phyloP scores from a whole-genome alignment of 2,113 vertebrate species.

The Mesocricetus auratus region DNA sequence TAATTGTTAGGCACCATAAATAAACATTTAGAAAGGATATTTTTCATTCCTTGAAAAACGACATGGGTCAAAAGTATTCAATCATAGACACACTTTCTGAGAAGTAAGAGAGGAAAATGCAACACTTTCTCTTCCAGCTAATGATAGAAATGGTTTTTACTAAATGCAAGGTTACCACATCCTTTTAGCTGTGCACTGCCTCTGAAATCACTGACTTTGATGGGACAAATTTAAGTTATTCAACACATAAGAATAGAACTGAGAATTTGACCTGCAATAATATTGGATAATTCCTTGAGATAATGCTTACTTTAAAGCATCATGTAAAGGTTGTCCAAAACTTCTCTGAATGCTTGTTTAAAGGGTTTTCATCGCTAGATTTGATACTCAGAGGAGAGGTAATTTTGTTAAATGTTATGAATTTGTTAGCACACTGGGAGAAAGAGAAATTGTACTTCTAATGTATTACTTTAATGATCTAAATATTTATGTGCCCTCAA shows the following conservation, averaged over 20 bases:
- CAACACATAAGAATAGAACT: slow-evolving; percentile 48
- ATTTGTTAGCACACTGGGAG: not conserved
- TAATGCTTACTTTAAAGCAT: not conserved
- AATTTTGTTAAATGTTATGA: not conserved
- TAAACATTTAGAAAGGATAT: slow-evolving; percentile 47
- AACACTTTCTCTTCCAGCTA: not conserved
- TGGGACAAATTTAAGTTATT: slow-evolving; percentile 36
- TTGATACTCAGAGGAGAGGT: not conserved
- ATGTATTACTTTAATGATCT: not conserved
- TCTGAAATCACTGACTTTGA: slow-evolving; percentile 17
- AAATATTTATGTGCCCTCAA: slow-evolving; percentile 51
- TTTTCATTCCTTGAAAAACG: slow-evolving; percentile 55
- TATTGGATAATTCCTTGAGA: slow-evolving; percentile 44
- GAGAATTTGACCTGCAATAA: not conserved
- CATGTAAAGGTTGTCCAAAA: not conserved
- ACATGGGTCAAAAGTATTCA: slow-evolving; percentile 31
- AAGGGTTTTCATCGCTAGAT: not conserved
- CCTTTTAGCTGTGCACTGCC: slow-evolving; percentile 25
- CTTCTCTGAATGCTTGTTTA: slow-evolving; percentile 22
- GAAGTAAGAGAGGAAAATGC: not conserved
- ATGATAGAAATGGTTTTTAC: not conserved
- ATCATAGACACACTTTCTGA: not conserved
- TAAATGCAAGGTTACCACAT: slow-evolving; percentile 19
- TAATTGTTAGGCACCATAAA: slow-evolving; percentile 52
- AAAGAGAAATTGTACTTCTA: not conserved